These are phyloP conservation scores for Pandemis corylana DNA, from an alignment of 2,888 invertebrate genomes.

Conservation along the genomic window DNA sequence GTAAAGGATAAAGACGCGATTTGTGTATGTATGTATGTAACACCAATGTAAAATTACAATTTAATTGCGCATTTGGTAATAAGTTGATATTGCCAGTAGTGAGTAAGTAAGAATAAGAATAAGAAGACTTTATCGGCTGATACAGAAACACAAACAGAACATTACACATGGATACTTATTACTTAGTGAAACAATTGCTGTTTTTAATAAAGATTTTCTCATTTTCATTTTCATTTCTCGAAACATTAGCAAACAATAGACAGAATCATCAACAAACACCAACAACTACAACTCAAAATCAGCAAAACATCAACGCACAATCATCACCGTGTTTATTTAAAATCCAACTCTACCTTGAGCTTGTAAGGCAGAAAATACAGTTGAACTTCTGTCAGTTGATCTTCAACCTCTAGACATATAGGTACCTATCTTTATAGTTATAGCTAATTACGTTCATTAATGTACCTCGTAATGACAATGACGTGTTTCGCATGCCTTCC, in stretches of 20 bases:
- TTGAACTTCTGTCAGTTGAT: neutral
- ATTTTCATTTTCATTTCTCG: neutral
- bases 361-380: neutral
- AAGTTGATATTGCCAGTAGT: too few species aligned
- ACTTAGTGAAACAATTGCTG: too few species aligned
- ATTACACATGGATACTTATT: too few species aligned
- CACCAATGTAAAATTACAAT: too few species aligned
- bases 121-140: too few species aligned
- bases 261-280: neutral
- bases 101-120: too few species aligned
- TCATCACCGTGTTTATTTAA: neutral
- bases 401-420: conserved; percentile 3
- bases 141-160: too few species aligned
- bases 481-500: conserved; percentile 32
- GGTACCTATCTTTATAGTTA: neutral
- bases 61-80: too few species aligned
- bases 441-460: conserved; percentile 35
- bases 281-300: neutral
- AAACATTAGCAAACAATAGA: conserved; percentile 1
- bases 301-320: neutral
- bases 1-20: too few species aligned
- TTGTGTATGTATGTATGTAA: too few species aligned
- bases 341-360: neutral
- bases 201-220: too few species aligned
- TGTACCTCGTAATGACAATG: conserved; percentile 37